Evolutionary conservation across 2,113 vertebrate genomes (phyloP).

Genomic region (Centropus unirufus): DNA sequence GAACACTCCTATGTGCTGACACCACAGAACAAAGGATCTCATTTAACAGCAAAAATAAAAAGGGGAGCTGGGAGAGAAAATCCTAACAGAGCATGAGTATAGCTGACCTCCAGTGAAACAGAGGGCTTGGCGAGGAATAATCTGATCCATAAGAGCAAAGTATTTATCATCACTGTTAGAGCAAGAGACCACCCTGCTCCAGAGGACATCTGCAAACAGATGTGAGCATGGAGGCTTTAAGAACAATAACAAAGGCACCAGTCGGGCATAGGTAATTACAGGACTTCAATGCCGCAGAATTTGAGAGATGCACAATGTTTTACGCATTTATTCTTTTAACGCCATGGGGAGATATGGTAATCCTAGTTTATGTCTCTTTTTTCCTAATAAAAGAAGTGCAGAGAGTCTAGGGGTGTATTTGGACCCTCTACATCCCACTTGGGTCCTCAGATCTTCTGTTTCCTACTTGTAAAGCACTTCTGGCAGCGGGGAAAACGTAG

Average conservation of each 20-base stretch:
- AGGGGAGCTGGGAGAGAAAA: background rate
- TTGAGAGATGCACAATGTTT: background rate
- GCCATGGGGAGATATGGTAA: rapidly evolving
- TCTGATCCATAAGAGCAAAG: background rate
- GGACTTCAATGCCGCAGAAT: background rate
- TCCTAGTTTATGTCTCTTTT: background rate
- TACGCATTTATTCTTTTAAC: background rate
- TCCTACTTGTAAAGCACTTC: background rate
- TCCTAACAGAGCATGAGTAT: background rate
- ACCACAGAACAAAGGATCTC: background rate
- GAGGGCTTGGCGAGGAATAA: constrained; percentile 17
- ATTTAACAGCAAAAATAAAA: background rate
- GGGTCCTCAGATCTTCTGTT: background rate
- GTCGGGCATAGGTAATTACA: background rate
- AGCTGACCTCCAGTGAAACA: background rate
- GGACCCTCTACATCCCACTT: background rate
- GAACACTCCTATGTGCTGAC: background rate
- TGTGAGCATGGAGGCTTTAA: background rate
- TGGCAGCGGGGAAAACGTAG: background rate
- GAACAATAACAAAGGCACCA: background rate
- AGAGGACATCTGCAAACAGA: constrained; percentile 12
- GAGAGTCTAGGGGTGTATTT: background rate
- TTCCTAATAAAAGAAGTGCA: background rate
- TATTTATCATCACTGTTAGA: background rate
- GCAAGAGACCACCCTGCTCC: constrained; percentile 32